Evolutionary conservation across 2,113 vertebrate species (phyloP).

Genomic region (Cinclus cinclus): DNA sequence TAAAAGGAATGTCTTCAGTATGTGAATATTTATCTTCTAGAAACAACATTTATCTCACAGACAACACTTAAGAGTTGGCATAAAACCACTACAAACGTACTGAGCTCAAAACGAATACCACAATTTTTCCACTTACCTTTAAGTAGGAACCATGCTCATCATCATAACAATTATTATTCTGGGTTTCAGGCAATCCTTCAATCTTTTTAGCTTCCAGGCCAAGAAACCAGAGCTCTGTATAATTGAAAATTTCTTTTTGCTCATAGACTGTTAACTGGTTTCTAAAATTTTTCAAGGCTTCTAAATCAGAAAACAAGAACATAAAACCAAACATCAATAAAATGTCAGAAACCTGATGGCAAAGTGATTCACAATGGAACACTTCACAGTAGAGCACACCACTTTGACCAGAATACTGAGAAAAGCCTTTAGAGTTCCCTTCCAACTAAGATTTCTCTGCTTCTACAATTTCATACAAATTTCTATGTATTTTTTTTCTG

Average conservation of each 20-base stretch:
- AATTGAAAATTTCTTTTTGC: constrained; percentile 89
- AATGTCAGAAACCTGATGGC: not conserved
- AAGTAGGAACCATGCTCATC: constrained; percentile 90
- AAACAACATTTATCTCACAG: not conserved
- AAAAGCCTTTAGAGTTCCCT: not conserved
- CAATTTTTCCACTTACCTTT: constrained; percentile 76
- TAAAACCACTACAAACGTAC: not conserved
- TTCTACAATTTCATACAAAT: not conserved
- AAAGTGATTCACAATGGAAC: not conserved
- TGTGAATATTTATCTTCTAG: not conserved
- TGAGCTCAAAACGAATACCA: not conserved
- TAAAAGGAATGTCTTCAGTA: not conserved
- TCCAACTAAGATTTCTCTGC: not conserved
- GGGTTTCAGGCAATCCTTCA: constrained; percentile 75
- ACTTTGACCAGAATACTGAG: not conserved
- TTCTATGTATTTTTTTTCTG: not conserved
- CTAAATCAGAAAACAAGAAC: constrained; percentile 72
- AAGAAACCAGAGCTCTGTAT: constrained; percentile 90
- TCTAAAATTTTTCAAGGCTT: constrained; percentile 88
- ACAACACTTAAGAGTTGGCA: not conserved
- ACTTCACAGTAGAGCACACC: not conserved
- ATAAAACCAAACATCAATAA: not conserved
- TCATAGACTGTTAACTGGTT: constrained; percentile 86
- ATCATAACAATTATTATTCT: constrained; percentile 86
- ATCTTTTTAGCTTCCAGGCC: constrained; percentile 89